Conservation (phyloP, 2,797 vertebrate species). For the Cryptoblepharus egeriae region DNA sequence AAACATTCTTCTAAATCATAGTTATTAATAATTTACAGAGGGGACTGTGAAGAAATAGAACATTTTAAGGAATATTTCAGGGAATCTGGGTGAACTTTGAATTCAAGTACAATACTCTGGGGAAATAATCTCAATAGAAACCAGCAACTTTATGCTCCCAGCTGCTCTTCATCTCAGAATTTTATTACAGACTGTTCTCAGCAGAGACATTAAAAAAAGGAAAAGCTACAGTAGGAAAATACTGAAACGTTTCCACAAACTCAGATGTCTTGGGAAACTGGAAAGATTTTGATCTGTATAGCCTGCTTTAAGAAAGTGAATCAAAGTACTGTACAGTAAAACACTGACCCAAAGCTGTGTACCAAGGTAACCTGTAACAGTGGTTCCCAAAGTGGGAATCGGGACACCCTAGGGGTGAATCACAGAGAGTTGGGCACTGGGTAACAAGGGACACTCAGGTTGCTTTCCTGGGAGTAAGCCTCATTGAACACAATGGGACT, state of each 20-base stretch:
- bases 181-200: fast-evolving
- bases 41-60: neutral
- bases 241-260: fast-evolving
- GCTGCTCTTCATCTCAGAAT: fast-evolving
- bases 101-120: neutral
- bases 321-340: too few relatives aligned
- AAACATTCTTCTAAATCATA: neutral
- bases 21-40: neutral
- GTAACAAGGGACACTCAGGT: too few relatives aligned
- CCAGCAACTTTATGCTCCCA: neutral
- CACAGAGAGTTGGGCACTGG: too few relatives aligned
- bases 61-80: neutral
- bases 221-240: fast-evolving
- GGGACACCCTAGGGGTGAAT: too few relatives aligned
- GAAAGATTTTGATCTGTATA: fast-evolving
- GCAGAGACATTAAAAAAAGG: fast-evolving
- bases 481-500: too few relatives aligned
- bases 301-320: neutral
- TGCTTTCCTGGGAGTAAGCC: too few relatives aligned
- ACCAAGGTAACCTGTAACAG: too few relatives aligned
- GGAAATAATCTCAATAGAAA: neutral
- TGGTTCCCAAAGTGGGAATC: too few relatives aligned
- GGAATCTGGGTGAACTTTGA: neutral
- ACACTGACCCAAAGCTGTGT: too few relatives aligned
- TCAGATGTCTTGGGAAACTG: neutral